phyloP scores from a whole-genome alignment of 53 echinoderm and acorn worm genomes.

The Temnopleurus reevesii region DNA sequence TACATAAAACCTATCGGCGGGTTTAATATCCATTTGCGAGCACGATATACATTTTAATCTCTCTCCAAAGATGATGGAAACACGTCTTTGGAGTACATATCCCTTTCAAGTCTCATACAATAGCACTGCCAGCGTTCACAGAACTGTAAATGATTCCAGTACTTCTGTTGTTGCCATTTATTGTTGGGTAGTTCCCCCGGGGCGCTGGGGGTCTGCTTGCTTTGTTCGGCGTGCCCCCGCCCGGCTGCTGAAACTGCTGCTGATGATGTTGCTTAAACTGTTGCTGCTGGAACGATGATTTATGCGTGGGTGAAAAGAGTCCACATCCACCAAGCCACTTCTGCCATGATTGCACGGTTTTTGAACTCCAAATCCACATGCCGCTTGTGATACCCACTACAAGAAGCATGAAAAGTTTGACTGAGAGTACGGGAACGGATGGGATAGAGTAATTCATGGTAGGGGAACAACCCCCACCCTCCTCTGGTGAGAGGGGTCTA shows the following conservation, averaged over 20 bases:
- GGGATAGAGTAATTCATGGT: slow-evolving; percentile 86
- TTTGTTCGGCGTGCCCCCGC: slow-evolving; percentile 52
- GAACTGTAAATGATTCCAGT: slow-evolving; percentile 53
- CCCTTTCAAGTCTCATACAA: slow-evolving; percentile 58
- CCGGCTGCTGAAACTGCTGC: slow-evolving; percentile 4
- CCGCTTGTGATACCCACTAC: slow-evolving; percentile 97
- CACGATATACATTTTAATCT: slow-evolving; percentile 41
- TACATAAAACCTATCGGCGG: neutral
- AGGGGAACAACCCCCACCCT: slow-evolving; percentile 59
- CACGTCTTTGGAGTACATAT: slow-evolving; percentile 17
- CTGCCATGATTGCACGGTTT: slow-evolving; percentile 97
- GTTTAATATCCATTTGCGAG: slow-evolving; percentile 38
- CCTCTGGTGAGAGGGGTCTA: neutral
- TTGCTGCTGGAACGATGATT: slow-evolving; percentile 23
- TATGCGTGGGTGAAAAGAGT: slow-evolving; percentile 19
- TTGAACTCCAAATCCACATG: slow-evolving; percentile 99
- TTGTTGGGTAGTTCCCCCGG: slow-evolving; percentile 59
- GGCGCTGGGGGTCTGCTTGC: slow-evolving; percentile 39
- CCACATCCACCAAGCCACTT: slow-evolving; percentile 64
- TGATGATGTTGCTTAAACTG: slow-evolving; percentile 2
- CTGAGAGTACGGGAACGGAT: slow-evolving; percentile 79
- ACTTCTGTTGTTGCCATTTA: slow-evolving; percentile 50
- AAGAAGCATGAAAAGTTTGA: slow-evolving; percentile 93
- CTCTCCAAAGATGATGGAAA: slow-evolving; percentile 9
- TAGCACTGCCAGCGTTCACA: slow-evolving; percentile 58